Evolutionary conservation across 2,797 vertebrate genomes (phyloP).

Genomic region (Chlorospingus flavigularis): DNA sequence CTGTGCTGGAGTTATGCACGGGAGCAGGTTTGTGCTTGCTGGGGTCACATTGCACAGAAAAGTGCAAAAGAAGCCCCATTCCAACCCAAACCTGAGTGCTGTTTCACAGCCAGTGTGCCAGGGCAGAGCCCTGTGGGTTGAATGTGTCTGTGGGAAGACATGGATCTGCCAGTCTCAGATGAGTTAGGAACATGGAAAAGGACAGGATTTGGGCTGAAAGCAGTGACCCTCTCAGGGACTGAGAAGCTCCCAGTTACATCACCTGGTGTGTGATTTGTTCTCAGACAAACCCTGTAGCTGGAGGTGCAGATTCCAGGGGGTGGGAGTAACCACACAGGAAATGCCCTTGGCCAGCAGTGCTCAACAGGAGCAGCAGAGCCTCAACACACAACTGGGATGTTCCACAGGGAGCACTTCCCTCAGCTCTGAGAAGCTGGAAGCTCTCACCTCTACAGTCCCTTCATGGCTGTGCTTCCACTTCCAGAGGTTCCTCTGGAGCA

Average conservation of each 20-base stretch:
- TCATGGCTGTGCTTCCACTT: not conserved
- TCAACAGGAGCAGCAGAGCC: not conserved
- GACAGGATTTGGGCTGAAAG: not conserved
- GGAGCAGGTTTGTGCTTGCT: not conserved
- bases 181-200: not conserved
- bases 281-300: not conserved
- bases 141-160: not conserved
- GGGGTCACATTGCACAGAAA: not conserved
- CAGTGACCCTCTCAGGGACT: not conserved
- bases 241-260: not conserved
- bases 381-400: not conserved
- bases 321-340: not conserved
- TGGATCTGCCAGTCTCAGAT: not conserved
- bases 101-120: not conserved
- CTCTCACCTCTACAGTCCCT: rapidly evolving
- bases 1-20: rapidly evolving
- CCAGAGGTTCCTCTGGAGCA: not conserved
- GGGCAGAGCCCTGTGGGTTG: not conserved
- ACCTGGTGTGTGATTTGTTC: not conserved
- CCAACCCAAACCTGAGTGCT: not conserved
- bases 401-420: not conserved
- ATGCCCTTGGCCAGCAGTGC: not conserved
- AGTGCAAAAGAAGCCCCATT: not conserved
- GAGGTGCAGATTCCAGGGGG: not conserved
- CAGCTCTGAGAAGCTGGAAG: not conserved